Evolutionary conservation across 1,140 invertebrate species (phyloP), one percentile per base, ranked within the genome.

Genomic region (Drosophila pseudoananassae): DNA sequence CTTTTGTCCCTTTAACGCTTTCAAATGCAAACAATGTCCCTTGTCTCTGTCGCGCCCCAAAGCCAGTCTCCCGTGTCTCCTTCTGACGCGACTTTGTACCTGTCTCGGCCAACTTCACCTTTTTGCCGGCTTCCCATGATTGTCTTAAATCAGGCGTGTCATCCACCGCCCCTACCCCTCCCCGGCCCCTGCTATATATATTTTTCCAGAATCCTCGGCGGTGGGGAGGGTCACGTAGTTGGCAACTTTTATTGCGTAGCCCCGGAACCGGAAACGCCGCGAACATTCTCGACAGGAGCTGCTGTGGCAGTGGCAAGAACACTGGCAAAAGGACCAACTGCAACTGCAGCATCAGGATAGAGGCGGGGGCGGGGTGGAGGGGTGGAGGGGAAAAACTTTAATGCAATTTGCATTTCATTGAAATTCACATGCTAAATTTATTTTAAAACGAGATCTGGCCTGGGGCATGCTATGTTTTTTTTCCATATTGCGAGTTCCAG

Each of bases 401-500:
- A 77, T 73, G 72, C 66, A 77, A 84, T 85, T 84, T 84, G 66
- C 80, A 84, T 84, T 80, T 73, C 65, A 85, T 80, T 85, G 76
- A 61, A 76, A 84, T 84, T 84, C 61, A 23, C 66, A 76, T 76
- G 65, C 40, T 54, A 63, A 65, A 63, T 71, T 43, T 70, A 60
- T 75, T 66, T 83, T 46, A 60, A 45, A 63, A 61, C 63, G 58
- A 51, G 38, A 40, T 40, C 12, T 40, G 63, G 7, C 3, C 63
- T 20, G 20, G 20, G 20, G 55, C 15, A 43, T 46, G 20, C 2
- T 20, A 3, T 20, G 20, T 40, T 55, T 58, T 43, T 46, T 36
- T 4, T 43, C 8, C 25, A 20, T 1, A 7, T 45, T 15, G 15
- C 15, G 17, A 17, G 45, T 27, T 27, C 25, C 40, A 57, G n/a